Evolutionary conservation across 1,140 invertebrate genomes (phyloP), one percentile per base, ranked within the genome.

Genomic region (Drosophila murphyi): DNA sequence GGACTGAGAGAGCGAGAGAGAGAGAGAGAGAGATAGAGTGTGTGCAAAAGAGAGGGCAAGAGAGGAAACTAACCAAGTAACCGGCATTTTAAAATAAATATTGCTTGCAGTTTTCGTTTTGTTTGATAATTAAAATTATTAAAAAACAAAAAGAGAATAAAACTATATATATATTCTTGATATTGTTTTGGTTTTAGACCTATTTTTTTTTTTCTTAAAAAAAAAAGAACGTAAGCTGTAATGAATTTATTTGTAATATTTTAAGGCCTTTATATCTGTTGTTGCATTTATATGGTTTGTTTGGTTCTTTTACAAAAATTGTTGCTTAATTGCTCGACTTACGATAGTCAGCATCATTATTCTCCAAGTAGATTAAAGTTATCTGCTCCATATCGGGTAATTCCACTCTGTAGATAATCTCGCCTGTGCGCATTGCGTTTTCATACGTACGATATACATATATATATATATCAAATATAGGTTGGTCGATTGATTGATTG

Each of bases 391-490:
- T 96, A 95, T 96, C 96, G 93, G 96, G 96, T 94, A 96, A 95
- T 95, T 96, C 96, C 95, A 96, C 96, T 94, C 96, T 96, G 95
- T 96, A 96, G 95, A 96, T 96, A 95, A 96, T 96, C 95, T 96
- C 96, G 94, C 95, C 95, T 96, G 89, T 65, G 76, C 76, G 70
- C 70, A 61, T 65, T 65, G 61, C 70, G 54, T 59, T 72, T 65
- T n/a, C 68, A 61, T 72, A 67, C 52, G 52, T 43, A 54, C 56
- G 56, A 43, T 61, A 59, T 63, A 78, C 62, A 47, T 56, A 72
- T 51, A 60, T 67, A 70, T 51, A 79, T 62, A 72, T 45, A 41
- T 47, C 45, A 48, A 50, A 54, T 69, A 72, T 59, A 72, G 67
- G 52, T 78, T 74, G 56, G 43, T 77, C 43, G 77, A 82, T 86